phyloP scores from a whole-genome alignment of 2,113 vertebrate genomes.

The Philantomba maxwellii region DNA sequence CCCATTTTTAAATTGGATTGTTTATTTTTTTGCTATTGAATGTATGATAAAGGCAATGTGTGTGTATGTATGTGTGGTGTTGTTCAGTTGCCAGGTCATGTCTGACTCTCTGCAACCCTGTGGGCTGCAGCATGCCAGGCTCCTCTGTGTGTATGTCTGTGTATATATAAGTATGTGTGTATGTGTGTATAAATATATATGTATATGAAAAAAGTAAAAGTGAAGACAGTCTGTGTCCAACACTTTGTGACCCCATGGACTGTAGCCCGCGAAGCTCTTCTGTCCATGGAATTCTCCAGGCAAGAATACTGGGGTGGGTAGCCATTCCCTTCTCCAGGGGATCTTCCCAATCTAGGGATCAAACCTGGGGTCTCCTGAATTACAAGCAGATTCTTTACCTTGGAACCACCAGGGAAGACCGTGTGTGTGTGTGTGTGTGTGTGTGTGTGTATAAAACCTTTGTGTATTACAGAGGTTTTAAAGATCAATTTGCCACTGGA shows the following conservation, averaged over 20 bases:
- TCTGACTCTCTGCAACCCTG: neutral
- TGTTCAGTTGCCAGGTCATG: neutral
- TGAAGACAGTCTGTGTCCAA: neutral
- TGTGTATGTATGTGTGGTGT: neutral
- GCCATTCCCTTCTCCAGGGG: neutral
- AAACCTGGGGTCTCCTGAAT: neutral
- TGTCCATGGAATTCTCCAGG: neutral
- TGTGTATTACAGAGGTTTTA: neutral
- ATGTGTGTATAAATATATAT: neutral
- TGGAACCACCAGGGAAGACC: neutral
- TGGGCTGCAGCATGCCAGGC: neutral
- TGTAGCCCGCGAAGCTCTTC: neutral
- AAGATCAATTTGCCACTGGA: neutral
- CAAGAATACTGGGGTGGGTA: neutral
- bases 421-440: accelerated
- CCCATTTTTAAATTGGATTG: neutral
- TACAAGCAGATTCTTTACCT: neutral
- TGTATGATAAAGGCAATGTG: neutral
- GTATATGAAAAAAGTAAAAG: neutral
- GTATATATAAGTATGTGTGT: neutral
- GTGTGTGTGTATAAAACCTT: neutral
- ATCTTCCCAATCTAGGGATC: neutral
- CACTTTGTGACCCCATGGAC: neutral
- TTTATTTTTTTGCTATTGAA: neutral
- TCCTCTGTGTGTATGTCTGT: neutral